phyloP scores from a whole-genome alignment of 2,113 vertebrate genomes.

The Sialia sialis region DNA sequence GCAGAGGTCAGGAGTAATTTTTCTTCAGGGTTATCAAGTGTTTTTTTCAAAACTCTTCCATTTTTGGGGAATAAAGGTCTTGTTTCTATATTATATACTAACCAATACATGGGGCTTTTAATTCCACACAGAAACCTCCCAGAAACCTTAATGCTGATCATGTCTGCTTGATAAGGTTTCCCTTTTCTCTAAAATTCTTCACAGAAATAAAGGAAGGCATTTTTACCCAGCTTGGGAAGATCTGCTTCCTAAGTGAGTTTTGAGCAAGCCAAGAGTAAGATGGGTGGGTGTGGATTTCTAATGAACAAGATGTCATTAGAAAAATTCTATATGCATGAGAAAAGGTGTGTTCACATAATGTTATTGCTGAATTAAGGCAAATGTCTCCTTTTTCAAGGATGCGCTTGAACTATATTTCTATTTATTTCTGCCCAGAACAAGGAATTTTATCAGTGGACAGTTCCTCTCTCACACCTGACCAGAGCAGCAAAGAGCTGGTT shows the following conservation, averaged over 20 bases:
- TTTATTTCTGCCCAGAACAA: background rate
- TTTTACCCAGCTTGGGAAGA: background rate
- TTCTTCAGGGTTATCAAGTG: background rate
- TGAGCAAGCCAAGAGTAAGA: background rate
- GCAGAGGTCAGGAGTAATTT: background rate
- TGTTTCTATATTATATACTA: background rate
- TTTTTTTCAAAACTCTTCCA: background rate
- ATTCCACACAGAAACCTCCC: background rate
- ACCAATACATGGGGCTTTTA: fast-evolving
- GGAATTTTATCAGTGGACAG: background rate
- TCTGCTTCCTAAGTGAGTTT: background rate
- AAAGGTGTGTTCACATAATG: background rate
- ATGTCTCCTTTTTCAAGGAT: background rate
- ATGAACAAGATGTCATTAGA: background rate
- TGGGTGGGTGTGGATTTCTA: background rate
- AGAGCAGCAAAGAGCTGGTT: background rate
- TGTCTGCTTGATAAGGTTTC: background rate
- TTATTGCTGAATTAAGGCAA: background rate
- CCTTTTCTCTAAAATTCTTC: background rate
- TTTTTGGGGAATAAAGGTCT: background rate
- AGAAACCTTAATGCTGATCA: background rate
- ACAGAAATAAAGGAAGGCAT: background rate
- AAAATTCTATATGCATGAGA: background rate
- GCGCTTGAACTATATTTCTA: background rate
- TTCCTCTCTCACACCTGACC: background rate